Percentiles rank a stretch among this genome's conserved stretches.
Evolutionary conservation across 2,797 vertebrate genomes (phyloP).

Genomic region (Pangasius macronema): DNA sequence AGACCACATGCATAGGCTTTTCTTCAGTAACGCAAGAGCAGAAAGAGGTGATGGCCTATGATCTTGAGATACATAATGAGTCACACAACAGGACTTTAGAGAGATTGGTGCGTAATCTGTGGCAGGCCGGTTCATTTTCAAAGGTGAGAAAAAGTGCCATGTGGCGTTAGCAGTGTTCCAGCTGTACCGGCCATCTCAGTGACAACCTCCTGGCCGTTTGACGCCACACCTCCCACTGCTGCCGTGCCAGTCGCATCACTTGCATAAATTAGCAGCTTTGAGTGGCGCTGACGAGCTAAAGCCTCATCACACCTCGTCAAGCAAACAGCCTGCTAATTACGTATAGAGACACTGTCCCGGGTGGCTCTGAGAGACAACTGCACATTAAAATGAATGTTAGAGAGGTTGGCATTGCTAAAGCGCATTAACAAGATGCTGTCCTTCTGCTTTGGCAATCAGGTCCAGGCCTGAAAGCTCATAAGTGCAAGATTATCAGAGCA

Average conservation of each 20-base stretch:
- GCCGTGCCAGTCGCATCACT: slow-evolving; percentile 41
- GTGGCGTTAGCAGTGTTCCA: slow-evolving; percentile 53
- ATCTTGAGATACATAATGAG: slow-evolving; percentile 20
- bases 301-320: slow-evolving; percentile 57
- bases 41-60: slow-evolving; percentile 9
- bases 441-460: slow-evolving; percentile 50
- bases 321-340: slow-evolving; percentile 59
- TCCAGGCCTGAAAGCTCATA: slow-evolving; percentile 29
- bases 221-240: slow-evolving; percentile 54
- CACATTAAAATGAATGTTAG: slow-evolving; percentile 55
- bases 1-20: slow-evolving; percentile 33
- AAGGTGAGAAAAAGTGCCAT: slow-evolving; percentile 44
- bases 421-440: slow-evolving; percentile 54
- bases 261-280: slow-evolving; percentile 58
- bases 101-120: slow-evolving; percentile 23
- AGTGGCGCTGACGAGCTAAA: slow-evolving; percentile 39
- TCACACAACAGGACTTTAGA: slow-evolving; percentile 13
- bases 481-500: slow-evolving; percentile 44
- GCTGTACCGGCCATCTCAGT: slow-evolving; percentile 51
- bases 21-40: slow-evolving; percentile 23
- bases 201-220: slow-evolving; percentile 45
- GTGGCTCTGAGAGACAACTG: slow-evolving; percentile 47
- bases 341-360: slow-evolving; percentile 52
- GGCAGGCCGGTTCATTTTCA: slow-evolving; percentile 29
- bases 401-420: slow-evolving; percentile 45